These are phyloP conservation scores for Sigmodon hispidus DNA, from an alignment of 2,113 vertebrate species.

Conservation along the genomic window DNA sequence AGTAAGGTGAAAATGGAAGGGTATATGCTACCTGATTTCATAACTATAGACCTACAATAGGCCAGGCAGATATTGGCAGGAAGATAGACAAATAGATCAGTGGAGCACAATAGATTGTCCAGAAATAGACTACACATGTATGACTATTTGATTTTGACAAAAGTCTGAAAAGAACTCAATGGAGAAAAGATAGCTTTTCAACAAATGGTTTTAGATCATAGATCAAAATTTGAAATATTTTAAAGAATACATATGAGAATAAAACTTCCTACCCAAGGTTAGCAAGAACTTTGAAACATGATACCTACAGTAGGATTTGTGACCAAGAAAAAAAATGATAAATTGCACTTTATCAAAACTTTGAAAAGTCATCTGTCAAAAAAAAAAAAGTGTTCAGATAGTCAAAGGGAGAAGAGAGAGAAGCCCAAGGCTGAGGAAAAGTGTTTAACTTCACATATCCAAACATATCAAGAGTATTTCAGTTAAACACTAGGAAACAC, in stretches of 20 bases:
- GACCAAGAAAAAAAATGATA: neutral
- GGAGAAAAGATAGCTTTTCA: neutral
- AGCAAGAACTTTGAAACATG: neutral
- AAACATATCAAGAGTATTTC: neutral
- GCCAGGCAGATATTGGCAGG: neutral
- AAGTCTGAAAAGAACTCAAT: conserved; percentile 33
- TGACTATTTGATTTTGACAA: conserved; percentile 50
- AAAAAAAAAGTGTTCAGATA: neutral
- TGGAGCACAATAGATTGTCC: neutral
- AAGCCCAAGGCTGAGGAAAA: neutral
- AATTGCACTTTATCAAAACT: neutral
- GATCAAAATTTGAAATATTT: conserved; percentile 28
- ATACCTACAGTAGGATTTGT: neutral
- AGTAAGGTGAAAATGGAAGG: neutral
- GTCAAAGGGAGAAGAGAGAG: neutral
- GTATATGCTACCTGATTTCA: neutral
- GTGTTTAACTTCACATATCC: neutral
- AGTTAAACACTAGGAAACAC: neutral
- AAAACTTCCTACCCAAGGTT: conserved; percentile 40
- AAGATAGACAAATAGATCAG: neutral
- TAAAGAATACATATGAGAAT: conserved; percentile 33
- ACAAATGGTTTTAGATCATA: conserved; percentile 2
- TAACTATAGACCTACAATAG: neutral
- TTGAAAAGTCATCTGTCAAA: neutral
- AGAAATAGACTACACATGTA: neutral